Evolutionary conservation across 2,888 invertebrate species (phyloP).

Genomic region (Cataglyphis albicans): DNA sequence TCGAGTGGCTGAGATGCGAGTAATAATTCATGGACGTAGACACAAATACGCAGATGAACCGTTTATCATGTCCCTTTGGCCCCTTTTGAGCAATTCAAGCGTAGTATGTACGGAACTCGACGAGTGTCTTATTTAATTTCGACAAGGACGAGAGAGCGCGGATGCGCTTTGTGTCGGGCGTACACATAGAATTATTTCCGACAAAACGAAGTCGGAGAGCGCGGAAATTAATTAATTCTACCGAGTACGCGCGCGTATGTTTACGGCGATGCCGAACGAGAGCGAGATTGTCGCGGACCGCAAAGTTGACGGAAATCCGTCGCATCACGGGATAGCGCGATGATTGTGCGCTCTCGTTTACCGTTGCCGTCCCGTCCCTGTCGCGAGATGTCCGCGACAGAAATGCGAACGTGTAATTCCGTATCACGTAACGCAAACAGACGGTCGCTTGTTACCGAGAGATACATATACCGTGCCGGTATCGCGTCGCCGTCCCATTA

Average conservation of each 20-base stretch:
- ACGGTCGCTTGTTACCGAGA: slow-evolving; percentile 61
- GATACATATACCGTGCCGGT: slow-evolving; percentile 14
- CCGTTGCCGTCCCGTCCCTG: not conserved
- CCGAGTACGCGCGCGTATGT: slow-evolving; percentile 12
- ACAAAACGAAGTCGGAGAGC: not conserved
- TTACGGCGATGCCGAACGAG: slow-evolving; percentile 44
- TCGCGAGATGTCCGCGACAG: slow-evolving; percentile 32
- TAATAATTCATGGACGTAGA: slow-evolving; percentile 40
- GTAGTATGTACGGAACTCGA: slow-evolving; percentile 14
- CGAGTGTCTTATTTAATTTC: slow-evolving; percentile 54
- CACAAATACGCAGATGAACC: not conserved
- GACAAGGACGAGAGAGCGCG: slow-evolving; percentile 31
- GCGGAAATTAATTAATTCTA: slow-evolving; percentile 62
- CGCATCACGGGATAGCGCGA: slow-evolving; percentile 18
- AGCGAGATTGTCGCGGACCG: slow-evolving; percentile 48
- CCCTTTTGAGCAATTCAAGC: slow-evolving; percentile 20
- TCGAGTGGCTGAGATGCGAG: slow-evolving; percentile 13
- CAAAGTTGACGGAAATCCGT: slow-evolving; percentile 53
- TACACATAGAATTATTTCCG: slow-evolving; percentile 33
- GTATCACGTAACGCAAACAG: slow-evolving; percentile 63
- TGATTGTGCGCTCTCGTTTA: slow-evolving; percentile 42
- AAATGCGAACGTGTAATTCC: slow-evolving; percentile 59
- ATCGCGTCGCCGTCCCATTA: slow-evolving; percentile 36
- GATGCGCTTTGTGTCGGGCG: slow-evolving; percentile 32
- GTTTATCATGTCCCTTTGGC: slow-evolving; percentile 33